A percentile compares a stretch with the other conserved stretches of the same genome.
These are phyloP conservation scores for Falco berigora DNA, from an alignment of 2,797 vertebrate genomes.

Conservation along the genomic window DNA sequence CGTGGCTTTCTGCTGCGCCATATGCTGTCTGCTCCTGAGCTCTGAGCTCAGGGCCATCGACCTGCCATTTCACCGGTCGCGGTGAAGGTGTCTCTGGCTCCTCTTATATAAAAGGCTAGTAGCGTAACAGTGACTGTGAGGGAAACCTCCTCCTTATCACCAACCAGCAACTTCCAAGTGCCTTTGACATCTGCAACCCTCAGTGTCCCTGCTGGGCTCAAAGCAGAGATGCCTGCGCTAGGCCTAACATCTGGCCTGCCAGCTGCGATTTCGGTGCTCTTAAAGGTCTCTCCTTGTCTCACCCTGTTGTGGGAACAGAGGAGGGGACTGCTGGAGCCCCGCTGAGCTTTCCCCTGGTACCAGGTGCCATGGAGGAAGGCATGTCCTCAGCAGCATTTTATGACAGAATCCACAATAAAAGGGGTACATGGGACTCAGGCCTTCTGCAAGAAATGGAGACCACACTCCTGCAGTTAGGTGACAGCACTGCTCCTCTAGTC, in stretches of 20 bases:
- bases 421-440: neutral
- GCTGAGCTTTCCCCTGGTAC: neutral
- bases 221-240: neutral
- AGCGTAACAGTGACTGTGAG: neutral
- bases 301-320: neutral
- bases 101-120: neutral
- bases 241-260: neutral
- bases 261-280: neutral
- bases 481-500: neutral
- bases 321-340: neutral
- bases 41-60: neutral
- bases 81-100: neutral
- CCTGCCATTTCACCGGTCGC: neutral
- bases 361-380: neutral
- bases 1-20: neutral
- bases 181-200: neutral
- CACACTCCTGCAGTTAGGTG: neutral
- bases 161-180: neutral
- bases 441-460: neutral
- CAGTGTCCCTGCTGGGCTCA: neutral
- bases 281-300: neutral
- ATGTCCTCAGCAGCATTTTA: neutral
- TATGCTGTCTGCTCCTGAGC: neutral
- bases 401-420: neutral
- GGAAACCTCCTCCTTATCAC: neutral